A percentile compares a stretch with the other conserved stretches of the same genome.
phyloP scores from a whole-genome alignment of 2,888 invertebrate species.

The Euclidia mi region DNA sequence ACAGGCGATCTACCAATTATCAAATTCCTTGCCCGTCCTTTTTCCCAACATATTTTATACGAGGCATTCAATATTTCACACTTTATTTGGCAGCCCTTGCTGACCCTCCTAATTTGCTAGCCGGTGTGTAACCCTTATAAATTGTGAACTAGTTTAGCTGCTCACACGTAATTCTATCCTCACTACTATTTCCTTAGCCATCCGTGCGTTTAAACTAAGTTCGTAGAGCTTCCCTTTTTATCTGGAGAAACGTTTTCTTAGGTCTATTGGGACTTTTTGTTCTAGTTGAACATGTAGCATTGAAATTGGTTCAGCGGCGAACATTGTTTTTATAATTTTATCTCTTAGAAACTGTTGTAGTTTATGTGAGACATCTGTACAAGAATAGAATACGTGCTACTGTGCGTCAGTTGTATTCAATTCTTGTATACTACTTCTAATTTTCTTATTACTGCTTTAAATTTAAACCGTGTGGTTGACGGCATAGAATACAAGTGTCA shows the following conservation, averaged over 20 bases:
- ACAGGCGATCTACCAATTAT: conserved; percentile 18
- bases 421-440: too few relatives aligned
- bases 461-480: too few relatives aligned
- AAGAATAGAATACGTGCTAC: too few relatives aligned
- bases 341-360: too few relatives aligned
- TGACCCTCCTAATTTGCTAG: conserved; percentile 56
- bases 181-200: conserved; percentile 38
- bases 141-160: conserved; percentile 50
- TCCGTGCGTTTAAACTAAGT: conserved; percentile 48
- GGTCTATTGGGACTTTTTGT: conserved; percentile 7
- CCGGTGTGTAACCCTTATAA: conserved; percentile 41
- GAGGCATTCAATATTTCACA: conserved; percentile 50
- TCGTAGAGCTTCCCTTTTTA: conserved; percentile 35
- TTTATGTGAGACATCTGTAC: too few relatives aligned
- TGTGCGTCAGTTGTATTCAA: too few relatives aligned
- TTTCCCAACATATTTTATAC: conserved; percentile 44
- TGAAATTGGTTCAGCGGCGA: conserved; percentile 1
- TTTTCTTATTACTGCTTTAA: too few relatives aligned
- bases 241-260: conserved; percentile 27
- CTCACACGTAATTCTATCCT: conserved; percentile 51
- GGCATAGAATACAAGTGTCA: too few relatives aligned
- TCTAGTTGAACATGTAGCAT: background rate
- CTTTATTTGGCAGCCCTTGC: conserved; percentile 45
- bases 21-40: conserved; percentile 24
- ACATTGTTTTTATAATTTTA: background rate